These are phyloP conservation scores for Cyprinodon diabolis DNA, from an alignment of 2,797 vertebrate genomes.

Conservation along the genomic window DNA sequence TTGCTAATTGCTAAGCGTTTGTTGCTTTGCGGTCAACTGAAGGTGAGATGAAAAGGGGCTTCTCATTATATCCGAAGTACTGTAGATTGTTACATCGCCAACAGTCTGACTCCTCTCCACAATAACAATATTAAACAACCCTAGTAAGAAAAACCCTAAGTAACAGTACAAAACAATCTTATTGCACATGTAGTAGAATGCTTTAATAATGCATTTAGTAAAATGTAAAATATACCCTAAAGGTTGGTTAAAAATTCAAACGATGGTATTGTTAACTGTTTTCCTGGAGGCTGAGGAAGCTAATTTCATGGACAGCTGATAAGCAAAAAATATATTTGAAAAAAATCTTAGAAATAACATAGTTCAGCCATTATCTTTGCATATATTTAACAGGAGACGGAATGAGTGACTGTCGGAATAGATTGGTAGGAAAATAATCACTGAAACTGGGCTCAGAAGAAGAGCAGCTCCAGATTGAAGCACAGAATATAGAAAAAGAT, in stretches of 20 bases:
- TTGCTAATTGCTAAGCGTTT: conserved; percentile 40
- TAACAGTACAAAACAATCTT: neutral
- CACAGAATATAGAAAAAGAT: conserved; percentile 39
- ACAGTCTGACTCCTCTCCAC: neutral
- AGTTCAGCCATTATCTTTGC: conserved; percentile 8
- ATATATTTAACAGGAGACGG: conserved; percentile 31
- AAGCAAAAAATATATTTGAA: conserved; percentile 3
- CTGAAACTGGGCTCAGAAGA: conserved; percentile 40
- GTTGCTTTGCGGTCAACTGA: conserved; percentile 33
- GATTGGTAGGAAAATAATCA: conserved; percentile 62
- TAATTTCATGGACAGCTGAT: conserved; percentile 15
- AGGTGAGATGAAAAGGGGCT: conserved; percentile 36
- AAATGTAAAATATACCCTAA: conserved; percentile 9
- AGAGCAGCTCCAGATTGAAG: conserved; percentile 47
- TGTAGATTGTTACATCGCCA: conserved; percentile 27
- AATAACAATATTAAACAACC: neutral
- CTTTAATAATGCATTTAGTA: neutral
- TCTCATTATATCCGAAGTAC: conserved; percentile 28
- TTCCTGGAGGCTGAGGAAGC: conserved; percentile 2
- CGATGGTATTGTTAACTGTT: neutral
- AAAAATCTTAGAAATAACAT: conserved; percentile 14
- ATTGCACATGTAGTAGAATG: neutral
- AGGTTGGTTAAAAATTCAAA: conserved; percentile 7
- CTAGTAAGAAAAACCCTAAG: neutral
- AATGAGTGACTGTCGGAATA: conserved; percentile 31